Percentiles rank a stretch among this genome's conserved stretches.
Conservation (phyloP, 1,140 invertebrate species). For the Drosophila ironensis region DNA sequence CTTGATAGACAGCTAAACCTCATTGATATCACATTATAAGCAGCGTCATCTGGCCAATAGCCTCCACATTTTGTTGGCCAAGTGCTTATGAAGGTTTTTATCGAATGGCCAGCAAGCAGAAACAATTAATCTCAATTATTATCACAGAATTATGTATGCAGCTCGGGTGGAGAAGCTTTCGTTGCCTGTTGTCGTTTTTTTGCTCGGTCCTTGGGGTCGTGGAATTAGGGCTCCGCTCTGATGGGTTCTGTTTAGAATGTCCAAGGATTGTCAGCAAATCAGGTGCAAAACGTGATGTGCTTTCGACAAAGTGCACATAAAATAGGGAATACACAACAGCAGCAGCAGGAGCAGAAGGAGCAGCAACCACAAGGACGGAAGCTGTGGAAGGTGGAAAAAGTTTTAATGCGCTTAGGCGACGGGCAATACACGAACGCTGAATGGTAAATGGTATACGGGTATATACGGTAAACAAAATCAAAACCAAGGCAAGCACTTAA, state of each 20-base stretch:
- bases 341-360: too few species aligned
- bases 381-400: slow-evolving; percentile 28
- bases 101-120: slow-evolving; percentile 4
- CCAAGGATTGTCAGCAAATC: slow-evolving; percentile 71
- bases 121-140: slow-evolving; percentile 72
- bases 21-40: too few species aligned
- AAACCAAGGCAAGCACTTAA: slow-evolving; percentile 52
- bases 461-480: slow-evolving; percentile 63
- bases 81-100: not conserved
- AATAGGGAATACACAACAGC: slow-evolving; percentile 43
- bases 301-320: slow-evolving; percentile 72
- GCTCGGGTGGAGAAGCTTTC: slow-evolving; percentile 6
- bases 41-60: too few species aligned
- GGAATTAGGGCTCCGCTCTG: slow-evolving; percentile 15
- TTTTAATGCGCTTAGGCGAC: slow-evolving; percentile 72
- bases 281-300: slow-evolving; percentile 75
- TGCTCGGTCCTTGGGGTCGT: not conserved
- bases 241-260: slow-evolving; percentile 55
- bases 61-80: not conserved
- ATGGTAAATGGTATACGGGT: slow-evolving; percentile 27
- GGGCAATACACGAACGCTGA: slow-evolving; percentile 50
- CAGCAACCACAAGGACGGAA: slow-evolving; percentile 6
- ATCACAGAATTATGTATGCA: slow-evolving; percentile 33
- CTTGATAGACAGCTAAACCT: too few species aligned
- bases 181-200: not conserved